Base-by-base conservation (phyloP, 2,113 vertebrate genomes). In the Tachuris rubrigastra region DNA sequence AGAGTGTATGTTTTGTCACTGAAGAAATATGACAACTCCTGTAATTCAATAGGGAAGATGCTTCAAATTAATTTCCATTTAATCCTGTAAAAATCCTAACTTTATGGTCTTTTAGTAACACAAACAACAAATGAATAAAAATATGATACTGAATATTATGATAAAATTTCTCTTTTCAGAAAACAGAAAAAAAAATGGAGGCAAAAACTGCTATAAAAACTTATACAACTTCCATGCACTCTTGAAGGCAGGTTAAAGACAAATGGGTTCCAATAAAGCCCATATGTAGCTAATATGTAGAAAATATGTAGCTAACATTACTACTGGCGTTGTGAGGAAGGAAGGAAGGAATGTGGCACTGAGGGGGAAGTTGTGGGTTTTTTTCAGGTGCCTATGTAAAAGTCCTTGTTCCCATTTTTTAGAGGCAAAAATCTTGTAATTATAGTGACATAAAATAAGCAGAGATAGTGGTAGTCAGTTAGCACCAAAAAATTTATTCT, bases 291-390 rank as follows among this genome's bases (percentile, higher is more conserved):
- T n/a, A n/a, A n/a, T n/a, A n/a, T n/a, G n/a, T n/a, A 84, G 24
- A 20, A 96, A 75, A 80, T 18, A 59, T 8, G 23, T 66, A 80
- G 14, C 5, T 84, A 76, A 44, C 10, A 31, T 71, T 74, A 22
- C 15, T 67, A 25, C 12, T 37, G 35, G 16, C 10, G 9, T 53
- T 44, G 27, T 25, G 27, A 77, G 58, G 78, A 62, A 72, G n/a
- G n/a, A n/a, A n/a, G n/a, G n/a, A n/a, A n/a, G n/a, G n/a, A n/a
- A n/a, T n/a, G n/a, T n/a, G n/a, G n/a, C n/a, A n/a, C n/a, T n/a
- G n/a, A n/a, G 8, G 8, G 3, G 5, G 4, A 49, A 50, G 21
- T 3, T 72, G 16, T 17, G 25, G 18, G 2, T 0, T 2, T 56
- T 84, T 78, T 75, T 53, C 28, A 50, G 50, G 10, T 78, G 8